phyloP scores from a whole-genome alignment of 2,797 vertebrate genomes.

The Chrysocyon brachyurus region DNA sequence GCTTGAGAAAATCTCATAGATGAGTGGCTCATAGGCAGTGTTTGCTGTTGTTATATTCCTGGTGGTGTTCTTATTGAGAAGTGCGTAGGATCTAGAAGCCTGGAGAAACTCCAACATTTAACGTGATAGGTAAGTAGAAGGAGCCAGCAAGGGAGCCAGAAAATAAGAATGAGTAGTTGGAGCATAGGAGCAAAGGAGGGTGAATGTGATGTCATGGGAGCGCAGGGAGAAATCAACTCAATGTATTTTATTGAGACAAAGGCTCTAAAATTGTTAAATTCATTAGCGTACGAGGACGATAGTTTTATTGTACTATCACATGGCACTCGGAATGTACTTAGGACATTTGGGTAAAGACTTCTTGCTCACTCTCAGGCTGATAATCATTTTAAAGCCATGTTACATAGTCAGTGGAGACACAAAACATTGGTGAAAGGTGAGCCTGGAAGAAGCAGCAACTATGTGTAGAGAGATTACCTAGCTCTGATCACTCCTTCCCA shows the following conservation, averaged over 20 bases:
- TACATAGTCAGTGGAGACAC: neutral
- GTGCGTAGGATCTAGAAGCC: neutral
- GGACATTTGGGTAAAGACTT: neutral
- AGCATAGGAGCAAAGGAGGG: neutral
- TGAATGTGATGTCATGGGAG: rapidly evolving
- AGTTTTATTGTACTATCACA: neutral
- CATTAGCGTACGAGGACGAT: neutral
- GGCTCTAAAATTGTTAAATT: neutral
- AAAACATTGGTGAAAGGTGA: rapidly evolving
- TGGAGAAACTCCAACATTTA: neutral
- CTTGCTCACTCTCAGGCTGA: neutral
- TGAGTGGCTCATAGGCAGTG: neutral
- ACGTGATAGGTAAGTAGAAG: neutral
- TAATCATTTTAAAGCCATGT: neutral
- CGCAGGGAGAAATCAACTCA: neutral
- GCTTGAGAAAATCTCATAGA: neutral
- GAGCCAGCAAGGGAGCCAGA: neutral
- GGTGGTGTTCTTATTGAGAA: neutral
- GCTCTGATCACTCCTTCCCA: rapidly evolving
- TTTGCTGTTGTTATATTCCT: neutral
- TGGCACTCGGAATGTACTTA: neutral
- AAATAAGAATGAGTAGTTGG: neutral
- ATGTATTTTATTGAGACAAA: neutral
- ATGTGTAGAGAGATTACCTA: no score
- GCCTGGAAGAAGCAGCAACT: neutral